Percentiles rank a stretch among this genome's conserved stretches.
Conservation (phyloP, 2,113 vertebrate species). For the Zosterops borbonicus region DNA sequence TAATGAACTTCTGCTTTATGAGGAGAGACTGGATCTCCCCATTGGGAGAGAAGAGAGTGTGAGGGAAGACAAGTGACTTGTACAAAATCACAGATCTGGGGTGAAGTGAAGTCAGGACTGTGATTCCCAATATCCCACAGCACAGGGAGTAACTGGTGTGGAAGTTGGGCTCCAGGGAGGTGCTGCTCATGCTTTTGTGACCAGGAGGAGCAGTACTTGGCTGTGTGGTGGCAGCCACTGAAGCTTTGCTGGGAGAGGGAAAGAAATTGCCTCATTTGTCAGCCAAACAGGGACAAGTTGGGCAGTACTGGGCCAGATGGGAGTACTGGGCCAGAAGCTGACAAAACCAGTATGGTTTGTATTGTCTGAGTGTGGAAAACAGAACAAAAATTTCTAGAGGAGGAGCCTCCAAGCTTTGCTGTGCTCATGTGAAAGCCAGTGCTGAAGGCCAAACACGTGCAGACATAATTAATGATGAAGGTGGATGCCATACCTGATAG, state of each 20-base stretch:
- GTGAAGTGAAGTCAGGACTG: background rate
- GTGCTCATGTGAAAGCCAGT: background rate
- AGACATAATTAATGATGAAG: background rate
- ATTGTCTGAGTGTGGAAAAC: background rate
- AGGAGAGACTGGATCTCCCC: background rate
- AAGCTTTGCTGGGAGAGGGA: background rate
- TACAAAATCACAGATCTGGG: background rate
- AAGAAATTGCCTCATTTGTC: background rate
- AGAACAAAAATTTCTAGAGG: background rate
- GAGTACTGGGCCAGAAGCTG: background rate
- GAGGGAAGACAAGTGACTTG: fast-evolving
- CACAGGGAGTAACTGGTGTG: background rate
- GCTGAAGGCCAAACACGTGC: background rate
- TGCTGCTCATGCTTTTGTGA: background rate
- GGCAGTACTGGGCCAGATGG: background rate
- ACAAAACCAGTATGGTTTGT: background rate
- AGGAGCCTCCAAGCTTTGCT: background rate
- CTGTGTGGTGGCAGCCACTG: background rate
- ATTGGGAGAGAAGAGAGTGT: background rate
- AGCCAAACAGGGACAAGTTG: background rate
- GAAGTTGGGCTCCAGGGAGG: background rate
- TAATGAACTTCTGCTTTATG: background rate
- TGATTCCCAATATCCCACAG: fast-evolving
- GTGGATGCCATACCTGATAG: background rate
- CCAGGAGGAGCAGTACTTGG: background rate